Conservation (phyloP, 2,797 vertebrate genomes). For the Hyperoplus lanceolatus region DNA sequence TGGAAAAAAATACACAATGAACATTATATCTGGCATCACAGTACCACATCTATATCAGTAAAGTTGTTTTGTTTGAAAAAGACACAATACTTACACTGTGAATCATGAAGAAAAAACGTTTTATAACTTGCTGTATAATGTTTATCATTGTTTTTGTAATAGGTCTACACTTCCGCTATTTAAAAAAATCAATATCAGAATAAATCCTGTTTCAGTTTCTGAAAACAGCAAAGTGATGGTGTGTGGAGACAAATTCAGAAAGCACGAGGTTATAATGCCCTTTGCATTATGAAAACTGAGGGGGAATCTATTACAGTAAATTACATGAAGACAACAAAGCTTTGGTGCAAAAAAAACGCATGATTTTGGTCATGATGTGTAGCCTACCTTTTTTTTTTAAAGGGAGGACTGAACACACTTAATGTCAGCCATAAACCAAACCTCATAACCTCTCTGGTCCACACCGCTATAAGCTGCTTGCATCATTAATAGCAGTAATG, state of each 20-base stretch:
- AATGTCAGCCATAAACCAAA: conserved; percentile 32
- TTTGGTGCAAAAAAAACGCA: no score
- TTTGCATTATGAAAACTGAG: background rate
- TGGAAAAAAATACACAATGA: background rate
- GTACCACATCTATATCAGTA: background rate
- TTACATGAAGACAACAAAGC: background rate
- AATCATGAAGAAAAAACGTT: background rate
- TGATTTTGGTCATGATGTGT: no score
- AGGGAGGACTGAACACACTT: background rate
- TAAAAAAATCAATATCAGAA: background rate
- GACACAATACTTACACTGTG: background rate
- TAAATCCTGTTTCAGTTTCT: background rate
- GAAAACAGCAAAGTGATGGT: background rate
- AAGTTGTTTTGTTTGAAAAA: background rate
- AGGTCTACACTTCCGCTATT: background rate
- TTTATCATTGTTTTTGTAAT: background rate
- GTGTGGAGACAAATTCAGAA: background rate
- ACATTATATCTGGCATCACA: background rate
- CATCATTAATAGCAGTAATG: conserved; percentile 66
- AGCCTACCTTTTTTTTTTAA: background rate
- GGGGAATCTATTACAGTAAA: background rate
- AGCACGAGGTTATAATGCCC: background rate
- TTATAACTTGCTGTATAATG: background rate
- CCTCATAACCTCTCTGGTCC: conserved; percentile 43
- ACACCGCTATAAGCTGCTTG: conserved; percentile 56